Evolutionary conservation across 2,888 invertebrate species (phyloP), one percentile per base, ranked within the genome.

Genomic region (Cataglyphis altisquamis): DNA sequence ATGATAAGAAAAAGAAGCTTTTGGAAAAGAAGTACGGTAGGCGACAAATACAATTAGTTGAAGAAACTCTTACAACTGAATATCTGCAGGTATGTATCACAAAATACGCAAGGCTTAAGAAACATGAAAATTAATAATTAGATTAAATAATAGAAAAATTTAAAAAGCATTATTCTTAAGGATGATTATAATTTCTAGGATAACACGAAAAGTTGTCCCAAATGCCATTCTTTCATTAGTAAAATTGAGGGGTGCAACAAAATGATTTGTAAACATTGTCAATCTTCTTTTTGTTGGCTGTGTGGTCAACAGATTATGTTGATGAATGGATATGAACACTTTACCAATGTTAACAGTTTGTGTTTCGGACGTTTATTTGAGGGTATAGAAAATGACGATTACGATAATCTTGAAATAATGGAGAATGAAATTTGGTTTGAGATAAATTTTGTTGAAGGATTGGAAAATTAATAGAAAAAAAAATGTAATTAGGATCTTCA

Each of bases 211-310:
- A 9, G 72, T 4, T 93, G 93, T 72, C 93, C 93, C 1, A 86
- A 84, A 4, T 94, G 93, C 67, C 72, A n/a, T 10, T 85, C 88
- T n/a, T 29, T 77, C n/a, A 89, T 84, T 6, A 82, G 78, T 45
- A 93, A 91, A 80, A 85, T 78, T 10, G 83, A 66, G 4, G 92
- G 92, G 3, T 93, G 91, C 64, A 93, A 93, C 77, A 88, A 90
- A 84, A 91, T 93, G 87, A 75, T 8, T 0, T 93, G 92, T 55
- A 32, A 0, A 18, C 41, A 89, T 48, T 93, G 92, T 21, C 72
- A 86, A 25, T 80, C 78, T 21, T 12, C 32, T 1, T 92, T 93
- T 57, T 93, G 92, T 63, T 93, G 93, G 92, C 29, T 93, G 0
- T 93, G 92, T 62, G 91, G 90, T 1, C 0, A 8, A 0, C 67